Conservation (phyloP, 30 jellyfish, hydroid and myxozoan species). For the Aurelia sp. region DNA sequence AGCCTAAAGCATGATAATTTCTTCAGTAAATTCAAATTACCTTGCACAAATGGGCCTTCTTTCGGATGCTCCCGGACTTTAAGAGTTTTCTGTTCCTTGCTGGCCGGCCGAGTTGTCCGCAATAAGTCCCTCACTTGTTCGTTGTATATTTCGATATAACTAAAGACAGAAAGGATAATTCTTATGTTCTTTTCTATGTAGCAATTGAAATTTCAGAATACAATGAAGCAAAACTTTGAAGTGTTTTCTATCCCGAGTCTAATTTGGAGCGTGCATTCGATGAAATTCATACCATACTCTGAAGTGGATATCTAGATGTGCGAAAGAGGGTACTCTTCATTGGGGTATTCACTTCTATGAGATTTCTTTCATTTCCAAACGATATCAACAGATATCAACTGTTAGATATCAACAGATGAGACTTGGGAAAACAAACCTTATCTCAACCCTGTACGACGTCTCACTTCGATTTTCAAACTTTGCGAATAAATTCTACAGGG, state of each 20-base stretch:
- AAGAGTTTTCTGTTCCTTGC: constrained; percentile 35
- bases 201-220: too few relatives aligned
- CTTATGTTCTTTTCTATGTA: neutral
- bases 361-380: too few relatives aligned
- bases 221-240: too few relatives aligned
- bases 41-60: constrained; percentile 97
- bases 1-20: too few relatives aligned
- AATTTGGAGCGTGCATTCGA: too few relatives aligned
- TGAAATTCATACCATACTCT: too few relatives aligned
- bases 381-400: too few relatives aligned
- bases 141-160: constrained; percentile 92
- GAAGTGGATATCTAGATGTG: too few relatives aligned
- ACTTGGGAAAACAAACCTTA: constrained; percentile 55
- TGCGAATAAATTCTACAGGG: constrained; percentile 62
- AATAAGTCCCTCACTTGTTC: constrained; percentile 89
- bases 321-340: too few relatives aligned
- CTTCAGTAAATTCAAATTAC: neutral
- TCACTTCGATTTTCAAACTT: constrained; percentile 50
- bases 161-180: constrained; percentile 1
- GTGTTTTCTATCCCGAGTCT: too few relatives aligned
- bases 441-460: constrained; percentile 75
- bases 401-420: neutral
- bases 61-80: constrained; percentile 93
- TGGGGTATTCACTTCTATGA: too few relatives aligned
- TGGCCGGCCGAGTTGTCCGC: constrained; percentile 47